These are phyloP conservation scores for Catalaphyllia jardinei DNA, from an alignment of 64 coral and sea anemone species.

Conservation along the genomic window DNA sequence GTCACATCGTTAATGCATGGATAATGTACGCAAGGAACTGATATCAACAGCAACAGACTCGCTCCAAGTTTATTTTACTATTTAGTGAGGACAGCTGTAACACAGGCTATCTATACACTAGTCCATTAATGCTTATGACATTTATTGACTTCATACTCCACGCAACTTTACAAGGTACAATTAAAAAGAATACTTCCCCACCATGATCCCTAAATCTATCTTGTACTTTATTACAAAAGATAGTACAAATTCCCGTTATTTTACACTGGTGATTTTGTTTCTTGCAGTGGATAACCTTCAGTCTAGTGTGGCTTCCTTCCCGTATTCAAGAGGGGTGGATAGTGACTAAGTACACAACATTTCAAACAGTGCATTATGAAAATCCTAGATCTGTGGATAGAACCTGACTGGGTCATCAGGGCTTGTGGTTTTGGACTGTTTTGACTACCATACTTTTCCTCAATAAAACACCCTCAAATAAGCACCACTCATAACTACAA, in stretches of 20 bases:
- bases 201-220: constrained; percentile 18
- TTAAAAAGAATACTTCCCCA: neutral
- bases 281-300: neutral
- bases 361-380: neutral
- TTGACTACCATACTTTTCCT: too few relatives aligned
- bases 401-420: neutral
- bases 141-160: neutral
- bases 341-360: neutral
- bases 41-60: too few relatives aligned
- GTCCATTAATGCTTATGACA: neutral
- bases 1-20: too few relatives aligned
- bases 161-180: neutral
- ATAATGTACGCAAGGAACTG: too few relatives aligned
- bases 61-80: neutral
- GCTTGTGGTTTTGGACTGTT: neutral
- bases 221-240: constrained; percentile 39
- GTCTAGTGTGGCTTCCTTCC: neutral
- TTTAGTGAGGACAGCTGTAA: neutral
- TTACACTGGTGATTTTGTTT: constrained; percentile 15
- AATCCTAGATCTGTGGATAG: neutral
- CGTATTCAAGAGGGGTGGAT: neutral
- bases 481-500: too few relatives aligned
- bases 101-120: neutral
- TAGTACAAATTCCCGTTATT: constrained; percentile 23
- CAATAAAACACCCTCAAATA: too few relatives aligned